Percentiles rank a stretch among this genome's conserved stretches.
Conservation (phyloP, 2,113 vertebrate genomes). For the Cynocephalus volans region DNA sequence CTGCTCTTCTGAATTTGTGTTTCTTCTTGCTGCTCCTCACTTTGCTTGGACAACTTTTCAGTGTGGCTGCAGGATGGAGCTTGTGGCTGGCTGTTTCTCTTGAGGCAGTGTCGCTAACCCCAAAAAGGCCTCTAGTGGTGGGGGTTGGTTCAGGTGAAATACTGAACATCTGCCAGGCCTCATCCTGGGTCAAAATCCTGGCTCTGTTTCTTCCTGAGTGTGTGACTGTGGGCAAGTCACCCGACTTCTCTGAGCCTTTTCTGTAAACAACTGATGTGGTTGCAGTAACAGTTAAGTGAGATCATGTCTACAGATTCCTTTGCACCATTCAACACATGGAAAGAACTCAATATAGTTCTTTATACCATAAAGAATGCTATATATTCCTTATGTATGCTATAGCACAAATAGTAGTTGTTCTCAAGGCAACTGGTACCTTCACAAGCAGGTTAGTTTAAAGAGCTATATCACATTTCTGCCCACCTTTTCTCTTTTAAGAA, state of each 20-base stretch:
- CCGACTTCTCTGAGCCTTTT: background rate
- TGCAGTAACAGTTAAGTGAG: background rate
- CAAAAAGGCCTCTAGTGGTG: too few species aligned
- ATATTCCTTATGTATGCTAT: background rate
- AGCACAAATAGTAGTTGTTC: background rate
- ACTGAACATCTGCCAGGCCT: background rate
- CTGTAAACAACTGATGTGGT: background rate
- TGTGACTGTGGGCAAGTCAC: background rate
- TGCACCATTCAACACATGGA: background rate
- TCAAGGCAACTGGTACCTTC: background rate
- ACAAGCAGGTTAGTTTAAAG: background rate
- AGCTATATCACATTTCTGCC: background rate
- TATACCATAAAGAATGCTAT: background rate
- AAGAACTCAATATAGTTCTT: background rate
- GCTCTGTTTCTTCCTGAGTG: background rate
- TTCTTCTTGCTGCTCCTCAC: background rate
- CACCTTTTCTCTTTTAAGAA: background rate
- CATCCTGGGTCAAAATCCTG: background rate
- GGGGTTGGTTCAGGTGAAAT: background rate
- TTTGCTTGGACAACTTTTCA: background rate
- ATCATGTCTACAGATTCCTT: background rate
- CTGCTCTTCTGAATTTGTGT: conserved; percentile 34
- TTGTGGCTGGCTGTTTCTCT: background rate
- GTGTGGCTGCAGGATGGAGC: background rate
- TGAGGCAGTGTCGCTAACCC: background rate